Evolutionary conservation across 2,113 vertebrate genomes (phyloP).

Genomic region (Apistogramma diplotaenia): DNA sequence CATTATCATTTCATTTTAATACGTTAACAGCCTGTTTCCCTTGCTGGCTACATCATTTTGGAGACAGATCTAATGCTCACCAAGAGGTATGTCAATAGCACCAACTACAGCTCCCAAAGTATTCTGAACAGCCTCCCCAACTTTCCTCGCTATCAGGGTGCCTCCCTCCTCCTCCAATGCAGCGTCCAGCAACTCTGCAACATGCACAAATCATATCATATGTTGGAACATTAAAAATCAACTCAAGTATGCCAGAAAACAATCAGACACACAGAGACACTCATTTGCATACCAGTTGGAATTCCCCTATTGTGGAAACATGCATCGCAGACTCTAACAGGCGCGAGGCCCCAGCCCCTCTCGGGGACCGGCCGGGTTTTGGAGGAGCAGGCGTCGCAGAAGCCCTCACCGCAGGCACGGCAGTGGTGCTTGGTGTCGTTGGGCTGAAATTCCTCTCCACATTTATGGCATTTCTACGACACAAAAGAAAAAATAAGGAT

Average conservation of each 20-base stretch:
- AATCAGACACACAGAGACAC: neutral
- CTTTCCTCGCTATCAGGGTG: slow-evolving; percentile 93
- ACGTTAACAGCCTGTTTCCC: no score
- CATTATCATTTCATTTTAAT: no score
- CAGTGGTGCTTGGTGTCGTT: slow-evolving; percentile 98
- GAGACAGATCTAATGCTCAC: slow-evolving; percentile 66
- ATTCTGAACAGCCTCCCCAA: slow-evolving; percentile 96
- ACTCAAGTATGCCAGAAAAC: neutral
- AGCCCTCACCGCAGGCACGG: slow-evolving; percentile 95
- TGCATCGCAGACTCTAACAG: slow-evolving; percentile 91
- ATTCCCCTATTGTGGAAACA: slow-evolving; percentile 88
- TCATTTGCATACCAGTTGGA: slow-evolving; percentile 78
- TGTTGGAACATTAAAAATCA: neutral
- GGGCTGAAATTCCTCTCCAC: slow-evolving; percentile 86
- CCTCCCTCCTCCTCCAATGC: slow-evolving; percentile 88
- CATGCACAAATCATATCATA: neutral
- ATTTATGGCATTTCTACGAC: slow-evolving; percentile 88
- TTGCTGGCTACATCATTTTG: neutral
- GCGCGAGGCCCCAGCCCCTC: slow-evolving; percentile 92
- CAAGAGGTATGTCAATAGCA: slow-evolving; percentile 96
- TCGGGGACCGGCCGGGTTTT: slow-evolving; percentile 92
- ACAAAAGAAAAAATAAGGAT: neutral
- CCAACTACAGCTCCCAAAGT: slow-evolving; percentile 94
- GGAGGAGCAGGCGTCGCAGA: slow-evolving; percentile 93
- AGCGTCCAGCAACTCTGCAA: slow-evolving; percentile 83